phyloP scores from a whole-genome alignment of 2,888 invertebrate genomes.

The Abrostola tripartita region DNA sequence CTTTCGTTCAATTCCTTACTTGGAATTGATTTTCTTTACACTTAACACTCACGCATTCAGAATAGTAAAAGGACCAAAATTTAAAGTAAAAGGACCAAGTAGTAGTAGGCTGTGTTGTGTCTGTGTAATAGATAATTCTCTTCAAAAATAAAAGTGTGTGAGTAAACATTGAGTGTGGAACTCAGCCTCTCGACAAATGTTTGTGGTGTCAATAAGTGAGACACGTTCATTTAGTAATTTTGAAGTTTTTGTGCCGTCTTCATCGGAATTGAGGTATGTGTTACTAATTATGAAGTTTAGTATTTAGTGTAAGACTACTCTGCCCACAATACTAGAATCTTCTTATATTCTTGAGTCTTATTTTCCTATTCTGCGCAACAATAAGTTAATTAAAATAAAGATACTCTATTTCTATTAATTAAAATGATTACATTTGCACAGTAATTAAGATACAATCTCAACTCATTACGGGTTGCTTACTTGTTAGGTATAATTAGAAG shows the following conservation, averaged over 20 bases:
- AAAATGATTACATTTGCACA: too few relatives aligned
- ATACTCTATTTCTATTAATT: too few relatives aligned
- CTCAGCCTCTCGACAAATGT: slow-evolving; percentile 69
- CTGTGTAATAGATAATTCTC: slow-evolving; percentile 52
- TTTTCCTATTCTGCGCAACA: too few relatives aligned
- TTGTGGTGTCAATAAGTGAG: slow-evolving; percentile 77
- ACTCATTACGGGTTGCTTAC: too few relatives aligned
- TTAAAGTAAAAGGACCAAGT: slow-evolving; percentile 11
- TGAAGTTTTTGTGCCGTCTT: slow-evolving; percentile 50
- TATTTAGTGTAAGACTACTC: not conserved
- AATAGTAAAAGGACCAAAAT: slow-evolving; percentile 12
- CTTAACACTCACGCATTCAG: not conserved
- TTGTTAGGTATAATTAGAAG: too few relatives aligned
- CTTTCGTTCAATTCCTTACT: slow-evolving; percentile 14
- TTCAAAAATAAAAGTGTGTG: slow-evolving; percentile 53
- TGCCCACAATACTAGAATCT: too few relatives aligned
- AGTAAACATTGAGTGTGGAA: slow-evolving; percentile 54
- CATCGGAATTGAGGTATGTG: slow-evolving; percentile 62
- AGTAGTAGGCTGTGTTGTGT: slow-evolving; percentile 52
- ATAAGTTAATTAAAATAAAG: too few relatives aligned
- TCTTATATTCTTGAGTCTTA: too few relatives aligned
- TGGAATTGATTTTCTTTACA: not conserved
- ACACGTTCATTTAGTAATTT: slow-evolving; percentile 65
- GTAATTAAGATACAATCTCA: too few relatives aligned
- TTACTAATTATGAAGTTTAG: slow-evolving; percentile 21